These are phyloP conservation scores for Dermochelys coriacea DNA, from an alignment of 2,797 vertebrate genomes.

Conservation along the genomic window DNA sequence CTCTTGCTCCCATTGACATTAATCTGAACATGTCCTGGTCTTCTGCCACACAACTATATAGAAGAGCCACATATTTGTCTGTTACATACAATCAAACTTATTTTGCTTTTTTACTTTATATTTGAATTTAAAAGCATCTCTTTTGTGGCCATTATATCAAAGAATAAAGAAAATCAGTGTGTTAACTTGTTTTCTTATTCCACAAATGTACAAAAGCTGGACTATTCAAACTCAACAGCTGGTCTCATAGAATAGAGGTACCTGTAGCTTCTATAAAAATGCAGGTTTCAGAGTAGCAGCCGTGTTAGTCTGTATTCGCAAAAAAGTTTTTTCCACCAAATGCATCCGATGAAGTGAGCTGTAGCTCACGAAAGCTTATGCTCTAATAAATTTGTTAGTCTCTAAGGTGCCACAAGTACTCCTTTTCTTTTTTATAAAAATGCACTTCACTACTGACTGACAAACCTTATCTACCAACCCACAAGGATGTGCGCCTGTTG, in stretches of 20 bases:
- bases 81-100: conserved; percentile 4
- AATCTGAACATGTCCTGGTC: neutral
- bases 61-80: conserved; percentile 17
- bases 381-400: too few species aligned
- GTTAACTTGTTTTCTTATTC: conserved; percentile 15
- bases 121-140: conserved; percentile 40
- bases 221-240: conserved; percentile 30
- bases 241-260: conserved; percentile 22
- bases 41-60: conserved; percentile 28
- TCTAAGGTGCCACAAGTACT: too few species aligned
- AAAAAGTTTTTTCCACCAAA: too few species aligned
- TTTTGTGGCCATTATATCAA: neutral
- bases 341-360: too few species aligned
- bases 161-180: neutral
- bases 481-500: conserved; percentile 5
- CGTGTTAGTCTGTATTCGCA: too few species aligned
- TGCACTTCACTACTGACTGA: neutral
- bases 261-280: conserved; percentile 19
- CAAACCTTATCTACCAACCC: conserved; percentile 26
- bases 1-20: neutral
- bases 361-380: too few species aligned
- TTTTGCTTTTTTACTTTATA: conserved; percentile 5
- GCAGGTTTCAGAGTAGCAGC: too few species aligned
- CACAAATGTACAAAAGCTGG: conserved; percentile 14
- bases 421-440: too few species aligned